Conservation (phyloP, 2,888 invertebrate species). For the Tipula vernalis region DNA sequence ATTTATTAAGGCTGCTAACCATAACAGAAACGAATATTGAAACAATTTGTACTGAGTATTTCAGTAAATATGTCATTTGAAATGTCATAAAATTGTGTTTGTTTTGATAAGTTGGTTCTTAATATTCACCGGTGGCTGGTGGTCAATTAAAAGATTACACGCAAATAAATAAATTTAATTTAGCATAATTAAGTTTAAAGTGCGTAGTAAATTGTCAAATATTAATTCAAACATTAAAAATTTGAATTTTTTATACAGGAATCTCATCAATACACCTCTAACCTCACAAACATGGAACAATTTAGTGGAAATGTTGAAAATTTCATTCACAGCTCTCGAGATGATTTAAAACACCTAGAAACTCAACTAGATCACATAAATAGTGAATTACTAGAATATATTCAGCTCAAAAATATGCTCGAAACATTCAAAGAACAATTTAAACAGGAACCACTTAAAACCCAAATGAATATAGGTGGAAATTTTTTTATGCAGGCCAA, state of each 20-base stretch:
- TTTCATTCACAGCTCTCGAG: not conserved
- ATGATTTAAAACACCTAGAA: not conserved
- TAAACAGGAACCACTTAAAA: slow-evolving; percentile 36
- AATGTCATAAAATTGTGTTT: not conserved
- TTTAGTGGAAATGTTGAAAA: not conserved
- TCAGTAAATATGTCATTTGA: not conserved
- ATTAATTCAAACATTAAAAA: not conserved
- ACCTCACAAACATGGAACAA: not conserved
- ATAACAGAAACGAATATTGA: too few relatives aligned
- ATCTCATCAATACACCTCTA: not conserved
- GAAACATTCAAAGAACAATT: slow-evolving; percentile 43
- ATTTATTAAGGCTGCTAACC: too few relatives aligned
- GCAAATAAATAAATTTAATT: not conserved
- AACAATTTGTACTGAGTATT: not conserved
- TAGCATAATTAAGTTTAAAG: not conserved
- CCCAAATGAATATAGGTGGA: slow-evolving; percentile 69
- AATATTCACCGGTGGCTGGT: not conserved
- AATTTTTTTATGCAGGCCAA: slow-evolving; percentile 71
- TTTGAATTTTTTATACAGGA: not conserved
- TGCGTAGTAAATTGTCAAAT: not conserved
- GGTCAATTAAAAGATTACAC: too few relatives aligned
- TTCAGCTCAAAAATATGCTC: slow-evolving; percentile 59
- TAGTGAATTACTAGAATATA: slow-evolving; percentile 55
- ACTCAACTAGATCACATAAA: slow-evolving; percentile 34
- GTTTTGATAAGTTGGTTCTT: not conserved